These are phyloP conservation scores for Vulpes vulpes DNA, from an alignment of 2,113 vertebrate genomes.

Conservation along the genomic window DNA sequence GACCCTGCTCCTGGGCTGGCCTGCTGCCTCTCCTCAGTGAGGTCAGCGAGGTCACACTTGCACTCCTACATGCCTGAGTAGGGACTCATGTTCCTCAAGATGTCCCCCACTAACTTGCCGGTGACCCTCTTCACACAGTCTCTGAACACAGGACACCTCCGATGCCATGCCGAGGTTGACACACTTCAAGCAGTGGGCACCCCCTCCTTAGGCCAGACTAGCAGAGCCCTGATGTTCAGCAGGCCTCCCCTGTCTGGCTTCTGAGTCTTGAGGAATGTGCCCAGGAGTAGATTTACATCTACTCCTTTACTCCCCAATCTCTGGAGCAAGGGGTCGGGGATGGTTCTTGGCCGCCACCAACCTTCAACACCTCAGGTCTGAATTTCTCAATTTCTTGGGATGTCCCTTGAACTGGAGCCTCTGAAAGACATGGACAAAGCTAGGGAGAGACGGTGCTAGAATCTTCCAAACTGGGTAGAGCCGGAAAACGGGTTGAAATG, in stretches of 20 bases:
- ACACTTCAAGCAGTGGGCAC: background rate
- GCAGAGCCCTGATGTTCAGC: background rate
- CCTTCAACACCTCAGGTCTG: background rate
- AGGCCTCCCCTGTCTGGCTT: background rate
- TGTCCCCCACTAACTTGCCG: no score
- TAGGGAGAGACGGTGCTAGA: background rate
- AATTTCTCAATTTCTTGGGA: slow-evolving; percentile 9
- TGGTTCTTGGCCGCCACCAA: background rate
- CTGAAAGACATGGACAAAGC: background rate
- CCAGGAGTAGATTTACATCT: background rate
- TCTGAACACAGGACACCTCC: background rate
- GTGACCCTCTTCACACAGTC: rapidly evolving
- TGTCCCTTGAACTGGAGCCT: background rate
- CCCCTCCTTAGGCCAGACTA: background rate
- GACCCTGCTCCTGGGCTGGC: rapidly evolving
- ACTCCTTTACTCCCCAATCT: background rate
- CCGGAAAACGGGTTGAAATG: background rate
- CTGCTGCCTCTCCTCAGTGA: background rate
- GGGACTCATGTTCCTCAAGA: background rate
- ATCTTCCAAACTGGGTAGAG: background rate
- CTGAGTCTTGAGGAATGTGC: background rate
- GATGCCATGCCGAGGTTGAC: rapidly evolving
- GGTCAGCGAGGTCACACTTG: background rate
- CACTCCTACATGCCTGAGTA: background rate
- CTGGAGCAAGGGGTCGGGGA: background rate